Evolutionary conservation across 2,113 vertebrate genomes (phyloP), one percentile per base, ranked within the genome.

Genomic region (Otus sunia): DNA sequence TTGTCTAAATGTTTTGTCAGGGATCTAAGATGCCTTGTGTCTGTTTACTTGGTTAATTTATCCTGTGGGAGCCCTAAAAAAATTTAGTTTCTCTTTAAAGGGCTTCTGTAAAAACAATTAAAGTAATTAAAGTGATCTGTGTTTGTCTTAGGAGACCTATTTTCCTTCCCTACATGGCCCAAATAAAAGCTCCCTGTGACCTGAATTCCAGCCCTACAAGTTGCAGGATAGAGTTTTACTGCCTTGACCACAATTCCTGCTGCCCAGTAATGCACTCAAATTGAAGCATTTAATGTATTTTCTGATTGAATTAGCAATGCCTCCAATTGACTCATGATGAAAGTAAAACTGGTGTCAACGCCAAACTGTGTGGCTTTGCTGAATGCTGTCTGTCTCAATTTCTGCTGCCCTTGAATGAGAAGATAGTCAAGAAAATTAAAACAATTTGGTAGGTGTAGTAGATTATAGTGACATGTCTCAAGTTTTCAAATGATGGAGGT

Each of bases 51-150:
- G 1, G 3, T 81, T 95, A 78, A 78, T 64, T 95, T 91, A 60
- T 87, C 69, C 77, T 39, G 7, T 55, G 63, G 34, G 64, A 96
- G 67, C 64, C 52, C 80, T 90, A 75, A 96, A 86, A 89, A 80
- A 76, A 37, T 2, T 5, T 3, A 39, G 11, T 62, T 89, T 69
- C 32, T 94, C 56, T 94, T 95, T 81, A 85, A 92, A 68, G 6
- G 2, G 20, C 43, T 92, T 11, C 90, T 85, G 76, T 55, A 80
- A 87, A 89, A 96, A 45, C 76, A 85, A 73, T 86, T 88, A 22
- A 93, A 79, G 66, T 79, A 75, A 96, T 96, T 95, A 52, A 84
- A 88, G 63, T 85, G 47, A 78, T 85, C 73, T 78, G 52, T 81
- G 63, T 86, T 91, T 91, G 64, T 81, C 26, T 87, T 78, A 75